Base-by-base conservation (phyloP, 2,888 invertebrate genomes). In the Scelioninae gen. 1 region DNA sequence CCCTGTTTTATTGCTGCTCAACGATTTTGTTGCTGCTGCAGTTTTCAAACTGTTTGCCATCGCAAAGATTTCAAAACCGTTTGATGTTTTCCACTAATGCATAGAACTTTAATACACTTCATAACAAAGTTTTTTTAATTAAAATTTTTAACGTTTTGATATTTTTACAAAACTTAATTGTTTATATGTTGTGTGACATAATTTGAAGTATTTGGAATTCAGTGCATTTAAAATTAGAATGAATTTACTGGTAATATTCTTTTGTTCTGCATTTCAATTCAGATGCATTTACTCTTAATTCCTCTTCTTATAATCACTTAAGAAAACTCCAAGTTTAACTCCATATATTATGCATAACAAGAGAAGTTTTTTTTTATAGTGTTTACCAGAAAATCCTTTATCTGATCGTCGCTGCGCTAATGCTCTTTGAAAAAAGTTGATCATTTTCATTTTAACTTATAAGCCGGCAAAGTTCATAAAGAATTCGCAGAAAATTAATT, bases 361-460 rank as follows among this genome's bases (percentile, higher is more conserved):
- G 31, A 15, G 29, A 62, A 62, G 62, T 45, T 45, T 23, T 58
- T 58, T 47, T 63, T 63, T 4, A 34, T 49, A 32, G 6, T 43
- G 43, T 63, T 63, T 47, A 49, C 32, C 32, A 63, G 62, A 47
- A 63, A 63, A 47, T 47, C 32, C 9, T 47, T 63, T 63, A 63
- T 47, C 62, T 63, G 47, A 49, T 47, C 32, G 47, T 34, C 32
- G 47, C 29, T 15, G 47, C 13, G 31, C 10, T 60, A 45, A 60
- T 43, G 9, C 29, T 11, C 29, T 45, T 45, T 15, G 11, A 53
- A 60, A 60, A 31, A 45, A 60, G 29, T 60, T 60, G 43, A 43
- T 43, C 5, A 43, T 43, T 43, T 43, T 43, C 43, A 43, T 43
- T 43, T 10, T 7, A 53, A 53, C 53, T 53, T 53, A 53, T 53